phyloP scores from a whole-genome alignment of 2,888 invertebrate genomes.

The Mimachlamys varia region DNA sequence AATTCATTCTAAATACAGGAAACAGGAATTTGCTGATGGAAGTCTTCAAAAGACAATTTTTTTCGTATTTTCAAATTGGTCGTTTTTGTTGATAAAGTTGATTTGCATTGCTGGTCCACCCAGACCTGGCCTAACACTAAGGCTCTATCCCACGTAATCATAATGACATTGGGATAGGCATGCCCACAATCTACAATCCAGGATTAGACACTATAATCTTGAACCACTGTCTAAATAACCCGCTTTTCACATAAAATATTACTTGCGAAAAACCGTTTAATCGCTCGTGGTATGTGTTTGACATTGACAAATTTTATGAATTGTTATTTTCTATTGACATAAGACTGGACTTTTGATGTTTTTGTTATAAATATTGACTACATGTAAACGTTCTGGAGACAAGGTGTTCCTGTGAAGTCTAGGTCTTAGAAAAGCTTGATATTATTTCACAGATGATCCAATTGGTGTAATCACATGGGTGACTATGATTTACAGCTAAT shows the following conservation, averaged over 20 bases:
- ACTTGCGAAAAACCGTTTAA: neutral
- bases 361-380: slow-evolving; percentile 30
- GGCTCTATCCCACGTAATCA: neutral
- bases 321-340: neutral
- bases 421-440: slow-evolving; percentile 13
- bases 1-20: too few relatives aligned
- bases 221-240: neutral
- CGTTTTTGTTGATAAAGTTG: too few relatives aligned
- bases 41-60: too few relatives aligned
- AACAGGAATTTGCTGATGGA: too few relatives aligned
- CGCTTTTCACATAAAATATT: neutral
- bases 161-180: neutral
- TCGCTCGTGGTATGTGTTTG: neutral
- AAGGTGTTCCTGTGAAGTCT: slow-evolving; percentile 1
- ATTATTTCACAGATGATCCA: neutral
- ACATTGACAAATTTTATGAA: neutral
- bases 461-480: neutral
- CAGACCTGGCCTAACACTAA: neutral
- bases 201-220: slow-evolving; percentile 11
- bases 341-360: slow-evolving; percentile 4
- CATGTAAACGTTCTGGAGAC: slow-evolving; percentile 17
- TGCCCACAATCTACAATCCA: neutral
- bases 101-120: too few relatives aligned
- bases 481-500: neutral
- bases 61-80: too few relatives aligned